Evolutionary conservation across 2,113 vertebrate genomes (phyloP).

Genomic region (Campylorhamphus procurvoides): DNA sequence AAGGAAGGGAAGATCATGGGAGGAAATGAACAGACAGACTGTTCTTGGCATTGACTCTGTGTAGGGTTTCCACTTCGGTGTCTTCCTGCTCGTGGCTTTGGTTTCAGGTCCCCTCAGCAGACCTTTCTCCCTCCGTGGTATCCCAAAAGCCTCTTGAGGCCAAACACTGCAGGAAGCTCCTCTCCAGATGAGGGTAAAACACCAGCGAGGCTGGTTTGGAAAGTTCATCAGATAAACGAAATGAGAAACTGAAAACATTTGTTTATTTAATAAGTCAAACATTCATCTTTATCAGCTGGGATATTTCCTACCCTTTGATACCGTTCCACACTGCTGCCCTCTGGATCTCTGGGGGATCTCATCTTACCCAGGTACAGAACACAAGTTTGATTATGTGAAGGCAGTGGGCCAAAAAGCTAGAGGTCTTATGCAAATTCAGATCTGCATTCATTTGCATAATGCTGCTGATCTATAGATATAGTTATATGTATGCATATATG

Average conservation of each 20-base stretch:
- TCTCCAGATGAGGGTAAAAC: constrained; percentile 6
- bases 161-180: neutral
- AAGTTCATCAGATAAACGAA: constrained; percentile 45
- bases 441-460: constrained; percentile 10
- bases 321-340: neutral
- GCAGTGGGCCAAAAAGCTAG: constrained; percentile 9
- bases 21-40: neutral
- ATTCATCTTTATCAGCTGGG: neutral
- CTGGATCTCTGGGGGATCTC: neutral
- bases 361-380: neutral
- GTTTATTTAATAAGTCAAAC: constrained; percentile 36
- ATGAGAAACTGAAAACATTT: constrained; percentile 37
- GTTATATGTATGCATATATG: neutral
- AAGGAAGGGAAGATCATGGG: neutral
- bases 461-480: neutral
- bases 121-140: neutral
- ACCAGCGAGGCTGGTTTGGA: constrained; percentile 41
- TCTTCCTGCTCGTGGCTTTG: neutral
- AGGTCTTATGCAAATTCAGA: constrained; percentile 29
- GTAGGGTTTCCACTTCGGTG: neutral
- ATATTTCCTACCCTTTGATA: constrained; percentile 39
- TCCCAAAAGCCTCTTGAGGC: neutral
- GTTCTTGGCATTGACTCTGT: neutral
- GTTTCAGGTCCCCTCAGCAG: constrained; percentile 12
- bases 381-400: neutral